Percentiles rank a stretch among this genome's conserved stretches.
phyloP scores from a whole-genome alignment of 1,140 invertebrate genomes.

The Teleopsis dalmanni region DNA sequence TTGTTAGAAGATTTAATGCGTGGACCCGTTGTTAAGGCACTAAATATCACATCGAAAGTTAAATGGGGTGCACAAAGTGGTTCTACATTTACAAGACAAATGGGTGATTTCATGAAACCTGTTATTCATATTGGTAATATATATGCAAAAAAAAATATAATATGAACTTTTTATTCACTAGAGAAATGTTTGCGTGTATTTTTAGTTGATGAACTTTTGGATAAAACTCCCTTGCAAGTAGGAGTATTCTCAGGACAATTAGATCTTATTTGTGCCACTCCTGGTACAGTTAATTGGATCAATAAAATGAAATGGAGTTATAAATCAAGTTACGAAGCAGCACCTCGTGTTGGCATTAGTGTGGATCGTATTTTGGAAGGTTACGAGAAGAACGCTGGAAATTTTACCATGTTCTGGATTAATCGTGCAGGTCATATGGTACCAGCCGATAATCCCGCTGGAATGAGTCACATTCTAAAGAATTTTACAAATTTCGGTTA shows the following conservation, averaged over 20 bases:
- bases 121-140: slow-evolving; percentile 57
- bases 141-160: background rate
- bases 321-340: slow-evolving; percentile 48
- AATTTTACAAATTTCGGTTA: slow-evolving; percentile 30
- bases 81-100: slow-evolving; percentile 56
- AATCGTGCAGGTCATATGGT: slow-evolving; percentile 57
- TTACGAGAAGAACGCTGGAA: slow-evolving; percentile 57
- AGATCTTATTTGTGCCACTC: slow-evolving; percentile 65
- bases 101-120: slow-evolving; percentile 77
- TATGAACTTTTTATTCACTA: background rate
- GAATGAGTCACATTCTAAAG: slow-evolving; percentile 33
- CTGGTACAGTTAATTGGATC: slow-evolving; percentile 62
- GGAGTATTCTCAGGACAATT: slow-evolving; percentile 45
- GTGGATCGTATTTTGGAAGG: slow-evolving; percentile 55
- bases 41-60: slow-evolving; percentile 56
- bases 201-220: slow-evolving; percentile 63
- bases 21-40: slow-evolving; percentile 54
- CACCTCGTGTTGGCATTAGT: slow-evolving; percentile 49
- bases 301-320: slow-evolving; percentile 58
- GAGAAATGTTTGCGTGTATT: slow-evolving; percentile 13
- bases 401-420: slow-evolving; percentile 69
- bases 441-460: slow-evolving; percentile 37
- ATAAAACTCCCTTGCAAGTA: slow-evolving; percentile 51
- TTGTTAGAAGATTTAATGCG: slow-evolving; percentile 62
- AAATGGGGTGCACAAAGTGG: slow-evolving; percentile 55